Base-by-base conservation (phyloP, 1,140 invertebrate species). In the Microplitis mediator region DNA sequence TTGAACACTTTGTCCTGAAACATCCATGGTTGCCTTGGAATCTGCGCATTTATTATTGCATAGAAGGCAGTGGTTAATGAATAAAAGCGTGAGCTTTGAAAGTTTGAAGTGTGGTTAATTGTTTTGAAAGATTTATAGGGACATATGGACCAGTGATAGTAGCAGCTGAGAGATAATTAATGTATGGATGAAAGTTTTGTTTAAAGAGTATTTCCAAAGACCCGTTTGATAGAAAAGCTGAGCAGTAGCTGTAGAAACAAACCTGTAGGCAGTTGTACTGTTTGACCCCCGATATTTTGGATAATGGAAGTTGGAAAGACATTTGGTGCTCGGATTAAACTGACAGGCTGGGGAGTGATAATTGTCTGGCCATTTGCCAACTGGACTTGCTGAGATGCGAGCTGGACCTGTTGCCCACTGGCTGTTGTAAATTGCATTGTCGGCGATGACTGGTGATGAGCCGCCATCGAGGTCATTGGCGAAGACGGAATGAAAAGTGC, bases 401-500 rank as follows among this genome's bases (percentile, higher is more conserved):
- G 82, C 64, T 89, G 88, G 2, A 87, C 83, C 73, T 89, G 88
- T 67, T 89, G 88, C 5, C 86, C 86, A 67, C 86, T 85, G 72
- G 84, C 79, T 34, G 82, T 81, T 3, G 85, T 60, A 36, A 87
- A 87, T 39, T 87, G 85, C 84, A 87, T 85, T 0, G 85, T 78
- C 0, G 85, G 82, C 39, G 85, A 84, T 0, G 76, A 69, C 39
- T 87, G 86, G 68, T 86, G 85, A 75, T 86, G 85, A 14, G 71
- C 70, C 5, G 75, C 79, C 3, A 80, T 78, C 0, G 81, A 81
- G 3, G 83, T 82, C 79, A 85, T 89, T 4, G 87, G 85, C 0
- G 82, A 90, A 52, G 84, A 91, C 58, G 94, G 95, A 80, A 96
- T 95, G 82, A 97, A 95, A 31, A 97, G 89, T 0, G 95, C 95